Conservation (phyloP, 2,888 invertebrate genomes). For the Trichacis sp. region DNA sequence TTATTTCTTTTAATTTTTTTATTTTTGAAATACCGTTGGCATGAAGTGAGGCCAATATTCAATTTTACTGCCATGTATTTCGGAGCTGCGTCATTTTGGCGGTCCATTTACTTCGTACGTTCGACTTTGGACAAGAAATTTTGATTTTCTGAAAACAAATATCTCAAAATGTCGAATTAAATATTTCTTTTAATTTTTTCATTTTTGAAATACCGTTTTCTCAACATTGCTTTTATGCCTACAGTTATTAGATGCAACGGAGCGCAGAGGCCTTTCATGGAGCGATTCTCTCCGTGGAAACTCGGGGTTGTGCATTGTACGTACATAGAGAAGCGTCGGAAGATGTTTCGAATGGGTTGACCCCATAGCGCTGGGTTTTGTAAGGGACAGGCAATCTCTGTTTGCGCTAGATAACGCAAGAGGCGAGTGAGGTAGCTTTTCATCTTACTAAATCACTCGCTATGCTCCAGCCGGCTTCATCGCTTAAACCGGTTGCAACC, state of each 20-base stretch:
- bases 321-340: constrained; percentile 46
- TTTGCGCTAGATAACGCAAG: constrained; percentile 58
- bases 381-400: constrained; percentile 62
- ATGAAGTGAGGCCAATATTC: no score
- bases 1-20: no score
- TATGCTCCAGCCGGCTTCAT: constrained; percentile 21
- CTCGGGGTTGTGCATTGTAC: not conserved
- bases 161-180: no score
- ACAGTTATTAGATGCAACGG: constrained; percentile 4
- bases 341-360: constrained; percentile 54
- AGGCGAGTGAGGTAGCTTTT: constrained; percentile 53
- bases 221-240: constrained; percentile 7
- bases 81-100: no score
- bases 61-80: no score
- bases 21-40: no score
- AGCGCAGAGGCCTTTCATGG: constrained; percentile 1
- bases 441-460: constrained; percentile 60
- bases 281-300: constrained; percentile 6
- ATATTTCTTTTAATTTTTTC: no score
- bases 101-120: no score
- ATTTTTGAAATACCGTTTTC: no score
- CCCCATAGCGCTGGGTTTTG: constrained; percentile 48
- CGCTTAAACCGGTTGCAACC: constrained; percentile 23
- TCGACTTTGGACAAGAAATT: no score
- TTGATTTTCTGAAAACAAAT: no score